These are phyloP conservation scores for Portunus trituberculatus DNA, from an alignment of 1,140 invertebrate species.

Conservation along the genomic window DNA sequence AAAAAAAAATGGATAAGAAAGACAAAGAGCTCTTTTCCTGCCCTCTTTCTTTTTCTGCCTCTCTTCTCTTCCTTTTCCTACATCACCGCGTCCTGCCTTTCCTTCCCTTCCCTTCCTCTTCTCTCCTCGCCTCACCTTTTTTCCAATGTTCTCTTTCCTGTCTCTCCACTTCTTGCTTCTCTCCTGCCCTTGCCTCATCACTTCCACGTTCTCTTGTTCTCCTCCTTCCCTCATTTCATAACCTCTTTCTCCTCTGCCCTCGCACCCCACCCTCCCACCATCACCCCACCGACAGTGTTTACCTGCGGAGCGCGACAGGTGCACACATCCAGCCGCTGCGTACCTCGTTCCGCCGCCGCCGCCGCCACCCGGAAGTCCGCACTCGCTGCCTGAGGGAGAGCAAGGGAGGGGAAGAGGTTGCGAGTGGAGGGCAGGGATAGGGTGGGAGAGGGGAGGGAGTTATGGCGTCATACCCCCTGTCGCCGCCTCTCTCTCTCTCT, in stretches of 20 bases:
- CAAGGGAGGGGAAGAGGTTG: background rate
- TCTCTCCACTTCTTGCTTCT: background rate
- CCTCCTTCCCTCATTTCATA: no score
- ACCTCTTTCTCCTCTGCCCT: no score
- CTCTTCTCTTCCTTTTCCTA: background rate
- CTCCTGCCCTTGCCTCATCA: background rate
- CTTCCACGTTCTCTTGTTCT: background rate
- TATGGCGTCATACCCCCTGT: constrained; percentile 8
- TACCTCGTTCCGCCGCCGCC: background rate
- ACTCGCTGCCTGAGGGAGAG: background rate
- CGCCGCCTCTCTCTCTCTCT: background rate
- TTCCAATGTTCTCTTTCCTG: background rate
- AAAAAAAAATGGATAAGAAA: background rate
- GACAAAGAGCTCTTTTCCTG: background rate
- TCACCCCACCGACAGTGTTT: background rate
- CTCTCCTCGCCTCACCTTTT: background rate
- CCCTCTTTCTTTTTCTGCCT: background rate
- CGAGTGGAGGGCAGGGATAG: no score
- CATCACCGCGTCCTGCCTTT: background rate
- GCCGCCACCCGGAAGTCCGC: background rate
- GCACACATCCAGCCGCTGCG: background rate
- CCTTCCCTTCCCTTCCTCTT: background rate
- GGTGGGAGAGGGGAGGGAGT: background rate
- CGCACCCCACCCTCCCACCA: background rate
- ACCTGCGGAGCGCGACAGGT: background rate